These are phyloP conservation scores for Drosophila peninsularis DNA, from an alignment of 2,888 invertebrate species.

Conservation along the genomic window DNA sequence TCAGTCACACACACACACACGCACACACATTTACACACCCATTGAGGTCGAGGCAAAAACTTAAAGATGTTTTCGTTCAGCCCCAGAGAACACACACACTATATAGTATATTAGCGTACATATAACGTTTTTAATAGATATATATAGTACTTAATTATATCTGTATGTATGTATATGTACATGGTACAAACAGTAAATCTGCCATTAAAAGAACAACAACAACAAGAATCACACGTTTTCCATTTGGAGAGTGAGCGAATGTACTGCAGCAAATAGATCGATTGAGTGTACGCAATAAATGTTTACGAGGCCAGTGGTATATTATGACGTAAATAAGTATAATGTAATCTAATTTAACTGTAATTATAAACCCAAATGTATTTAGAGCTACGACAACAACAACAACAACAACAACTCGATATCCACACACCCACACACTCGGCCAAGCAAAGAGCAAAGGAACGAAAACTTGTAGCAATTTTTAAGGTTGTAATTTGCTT, in stretches of 20 bases:
- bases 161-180: conserved; percentile 32
- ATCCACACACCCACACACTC: conserved; percentile 6
- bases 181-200: conserved; percentile 65
- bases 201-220: conserved; percentile 62
- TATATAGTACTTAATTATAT: conserved; percentile 13
- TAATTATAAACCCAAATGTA: conserved; percentile 44
- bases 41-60: conserved; percentile 5
- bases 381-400: conserved; percentile 33
- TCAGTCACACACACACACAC: conserved; percentile 29
- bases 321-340: conserved; percentile 57
- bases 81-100: not conserved
- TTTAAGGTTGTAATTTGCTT: conserved; percentile 81
- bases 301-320: conserved; percentile 58
- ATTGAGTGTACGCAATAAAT: conserved; percentile 62
- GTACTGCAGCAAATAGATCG: conserved; percentile 75
- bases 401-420: conserved; percentile 18
- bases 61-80: conserved; percentile 10
- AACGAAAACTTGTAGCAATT: conserved; percentile 77
- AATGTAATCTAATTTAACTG: conserved; percentile 42
- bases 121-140: conserved; percentile 46
- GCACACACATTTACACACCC: conserved; percentile 6
- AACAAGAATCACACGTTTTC: conserved; percentile 79
- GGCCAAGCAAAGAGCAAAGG: conserved; percentile 18
- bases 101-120: conserved; percentile 19
- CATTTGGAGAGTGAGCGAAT: conserved; percentile 78